Conservation (phyloP, 2,888 invertebrate genomes). For the Oscheius sp. region DNA sequence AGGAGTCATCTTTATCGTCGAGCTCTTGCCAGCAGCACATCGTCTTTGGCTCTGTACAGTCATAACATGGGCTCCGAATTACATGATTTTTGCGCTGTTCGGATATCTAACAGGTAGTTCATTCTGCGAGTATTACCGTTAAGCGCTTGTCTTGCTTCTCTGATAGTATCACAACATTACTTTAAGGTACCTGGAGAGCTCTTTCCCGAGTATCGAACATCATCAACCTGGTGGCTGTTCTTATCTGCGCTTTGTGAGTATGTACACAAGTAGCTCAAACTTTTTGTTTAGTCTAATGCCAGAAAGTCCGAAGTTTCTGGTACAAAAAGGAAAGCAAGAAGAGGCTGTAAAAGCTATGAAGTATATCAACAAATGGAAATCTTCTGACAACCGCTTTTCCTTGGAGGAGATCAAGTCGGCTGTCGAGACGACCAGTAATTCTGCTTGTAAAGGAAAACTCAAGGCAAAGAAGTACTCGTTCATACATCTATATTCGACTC, state of each 20-base stretch:
- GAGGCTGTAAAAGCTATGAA: slow-evolving; percentile 48
- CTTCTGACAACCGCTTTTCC: not conserved
- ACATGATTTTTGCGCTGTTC: slow-evolving; percentile 53
- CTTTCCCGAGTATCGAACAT: slow-evolving; percentile 45
- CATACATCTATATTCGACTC: slow-evolving; percentile 50
- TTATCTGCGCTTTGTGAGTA: slow-evolving; percentile 55
- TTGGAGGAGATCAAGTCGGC: slow-evolving; percentile 38
- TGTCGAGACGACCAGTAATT: slow-evolving; percentile 42
- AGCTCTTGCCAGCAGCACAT: slow-evolving; percentile 55
- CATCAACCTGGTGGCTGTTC: slow-evolving; percentile 46
- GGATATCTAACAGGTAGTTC: slow-evolving; percentile 43
- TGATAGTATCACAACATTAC: not conserved
- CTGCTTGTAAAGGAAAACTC: slow-evolving; percentile 36
- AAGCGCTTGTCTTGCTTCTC: too few relatives aligned
- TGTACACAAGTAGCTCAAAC: not conserved
- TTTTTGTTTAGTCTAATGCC: slow-evolving; percentile 49
- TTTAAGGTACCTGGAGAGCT: slow-evolving; percentile 47
- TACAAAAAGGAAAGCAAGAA: slow-evolving; percentile 48
- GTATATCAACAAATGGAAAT: slow-evolving; percentile 47
- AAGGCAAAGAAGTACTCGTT: slow-evolving; percentile 58
- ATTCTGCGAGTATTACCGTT: too few relatives aligned
- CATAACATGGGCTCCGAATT: slow-evolving; percentile 63
- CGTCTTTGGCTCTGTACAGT: slow-evolving; percentile 58
- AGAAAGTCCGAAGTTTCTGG: slow-evolving; percentile 57
- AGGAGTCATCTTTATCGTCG: slow-evolving; percentile 52